Base-by-base conservation (phyloP, 2,113 vertebrate species). In the Xenotilapia longispinis region DNA sequence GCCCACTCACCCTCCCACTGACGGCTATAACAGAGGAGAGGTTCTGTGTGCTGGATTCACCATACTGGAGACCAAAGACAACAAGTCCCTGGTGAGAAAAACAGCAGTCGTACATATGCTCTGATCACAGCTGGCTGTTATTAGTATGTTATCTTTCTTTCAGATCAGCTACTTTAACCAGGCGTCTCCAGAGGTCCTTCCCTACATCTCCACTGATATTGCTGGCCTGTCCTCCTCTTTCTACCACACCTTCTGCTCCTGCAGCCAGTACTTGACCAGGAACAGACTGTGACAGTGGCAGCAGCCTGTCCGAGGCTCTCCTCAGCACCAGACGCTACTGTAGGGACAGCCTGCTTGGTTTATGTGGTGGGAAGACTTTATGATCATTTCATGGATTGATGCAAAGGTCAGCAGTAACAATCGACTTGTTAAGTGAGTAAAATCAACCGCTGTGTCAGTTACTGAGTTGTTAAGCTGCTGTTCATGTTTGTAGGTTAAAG, bases 161-260 rank as follows among this genome's bases (percentile, higher is more conserved):
- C 94, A 99, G 98, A 96, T 99, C 80, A 96, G 97, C 21, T 99
- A 99, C 90, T 99, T 98, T 83, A 98, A 98, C 94, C 98, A 99
- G 96, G 97, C 97, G 0, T 97, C 96, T 2, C 97, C 97, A 0
- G 97, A 96, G 82, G 94, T 98, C 17, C 95, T 99, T 87, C 97
- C 97, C 45, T 98, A 98, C 0, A 96, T 99, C 94, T 98, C 98
- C 85, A 98, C 96, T 31, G 98, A 99, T 0, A 97, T 99, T 47
- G 95, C 96, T 0, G 98, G 98, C 23, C 96, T 99, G 42, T 99
- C 98, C n/a, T 98, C 97, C 0, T 93, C 93, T n/a, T 98, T 98
- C 93, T 97, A 96, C 68, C 95, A 94, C 90, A 97, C 87, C 84
- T 97, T 98, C 6, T 88, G 96, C 81, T 96, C 97, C 78, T 99